Evolutionary conservation across 35 echinoderm and acorn worm species (phyloP).

Genomic region (Apostichopus parvimensis): DNA sequence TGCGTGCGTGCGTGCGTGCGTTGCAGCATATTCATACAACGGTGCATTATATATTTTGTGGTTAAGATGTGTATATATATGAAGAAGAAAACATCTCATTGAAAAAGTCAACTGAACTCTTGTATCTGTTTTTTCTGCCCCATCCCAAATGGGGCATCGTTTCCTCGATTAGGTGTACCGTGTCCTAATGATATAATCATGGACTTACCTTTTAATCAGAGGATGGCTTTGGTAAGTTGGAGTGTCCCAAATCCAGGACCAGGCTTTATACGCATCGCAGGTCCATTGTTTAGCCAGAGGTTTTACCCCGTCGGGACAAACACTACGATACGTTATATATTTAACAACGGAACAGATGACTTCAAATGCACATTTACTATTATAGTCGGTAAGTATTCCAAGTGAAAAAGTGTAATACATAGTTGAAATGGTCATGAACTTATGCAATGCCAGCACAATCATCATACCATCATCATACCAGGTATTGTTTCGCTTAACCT

Average conservation of each 20-base stretch:
- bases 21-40: too few relatives aligned
- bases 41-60: too few relatives aligned
- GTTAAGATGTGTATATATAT: too few relatives aligned
- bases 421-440: background rate
- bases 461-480: background rate
- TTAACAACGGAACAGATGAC: background rate
- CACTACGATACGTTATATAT: conserved; percentile 27
- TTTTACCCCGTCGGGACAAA: conserved; percentile 15
- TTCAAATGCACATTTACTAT: conserved; percentile 1
- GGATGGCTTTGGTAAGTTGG: conserved; percentile 24
- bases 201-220: background rate
- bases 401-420: background rate
- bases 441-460: background rate
- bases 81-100: too few relatives aligned
- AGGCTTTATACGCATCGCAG: background rate
- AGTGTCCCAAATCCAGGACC: background rate
- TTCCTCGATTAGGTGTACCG: too few relatives aligned
- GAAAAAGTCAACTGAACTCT: too few relatives aligned
- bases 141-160: too few relatives aligned
- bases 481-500: too few relatives aligned
- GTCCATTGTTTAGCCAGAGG: background rate
- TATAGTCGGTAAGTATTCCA: conserved; percentile 12
- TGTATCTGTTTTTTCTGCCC: too few relatives aligned
- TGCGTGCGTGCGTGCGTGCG: too few relatives aligned
- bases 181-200: too few relatives aligned